A percentile compares a stretch with the other conserved stretches of the same genome.
phyloP scores from a whole-genome alignment of 2,888 invertebrate species.

The Heliconius cydno region DNA sequence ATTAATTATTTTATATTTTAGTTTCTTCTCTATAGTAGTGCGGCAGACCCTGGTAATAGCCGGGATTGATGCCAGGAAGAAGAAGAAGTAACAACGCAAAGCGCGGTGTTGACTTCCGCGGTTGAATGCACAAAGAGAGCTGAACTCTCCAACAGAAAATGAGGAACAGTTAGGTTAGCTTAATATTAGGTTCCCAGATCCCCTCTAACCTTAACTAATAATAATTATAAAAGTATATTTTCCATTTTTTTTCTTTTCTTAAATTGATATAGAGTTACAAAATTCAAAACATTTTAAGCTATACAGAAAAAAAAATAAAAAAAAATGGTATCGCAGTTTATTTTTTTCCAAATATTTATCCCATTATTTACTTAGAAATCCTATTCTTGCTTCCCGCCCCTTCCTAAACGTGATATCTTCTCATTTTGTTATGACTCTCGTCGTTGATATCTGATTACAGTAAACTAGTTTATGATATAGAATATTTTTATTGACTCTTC shows the following conservation, averaged over 20 bases:
- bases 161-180: no score
- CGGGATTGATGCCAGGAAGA: no score
- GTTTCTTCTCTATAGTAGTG: no score
- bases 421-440: conserved; percentile 83
- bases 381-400: conserved; percentile 52
- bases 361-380: conserved; percentile 43
- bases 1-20: no score
- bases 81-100: no score
- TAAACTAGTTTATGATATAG: conserved; percentile 65
- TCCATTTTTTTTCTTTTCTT: background rate
- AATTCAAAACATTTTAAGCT: background rate
- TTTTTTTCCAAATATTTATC: conserved; percentile 31
- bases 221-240: background rate
- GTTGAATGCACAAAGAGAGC: no score
- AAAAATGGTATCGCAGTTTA: background rate
- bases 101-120: no score
- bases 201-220: no score
- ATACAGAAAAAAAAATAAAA: background rate
- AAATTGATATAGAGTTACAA: background rate
- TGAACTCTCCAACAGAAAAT: no score
- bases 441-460: conserved; percentile 72
- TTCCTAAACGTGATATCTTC: conserved; percentile 74
- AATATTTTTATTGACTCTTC: conserved; percentile 50
- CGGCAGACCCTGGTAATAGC: no score
- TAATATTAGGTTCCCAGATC: no score